These are phyloP conservation scores for Myopa tessellatipennis DNA, from an alignment of 2,888 invertebrate species.

Conservation along the genomic window DNA sequence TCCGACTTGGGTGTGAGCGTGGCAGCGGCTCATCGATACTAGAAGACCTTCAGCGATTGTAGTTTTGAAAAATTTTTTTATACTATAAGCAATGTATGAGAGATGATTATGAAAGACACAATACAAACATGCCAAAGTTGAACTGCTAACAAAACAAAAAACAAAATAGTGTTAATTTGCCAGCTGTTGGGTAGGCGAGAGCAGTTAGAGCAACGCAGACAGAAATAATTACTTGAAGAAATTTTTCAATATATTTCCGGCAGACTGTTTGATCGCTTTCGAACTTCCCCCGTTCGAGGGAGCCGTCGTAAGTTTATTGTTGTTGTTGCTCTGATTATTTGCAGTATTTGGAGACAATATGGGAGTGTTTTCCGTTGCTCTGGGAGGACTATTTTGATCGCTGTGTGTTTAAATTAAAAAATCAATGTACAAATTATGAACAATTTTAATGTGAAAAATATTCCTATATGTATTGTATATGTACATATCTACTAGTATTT, in stretches of 20 bases:
- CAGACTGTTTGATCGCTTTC: constrained; percentile 75
- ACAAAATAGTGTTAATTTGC: neutral
- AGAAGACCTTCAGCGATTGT: too few species aligned
- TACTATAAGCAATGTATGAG: too few species aligned
- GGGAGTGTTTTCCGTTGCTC: constrained; percentile 39
- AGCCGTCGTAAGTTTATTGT: constrained; percentile 45
- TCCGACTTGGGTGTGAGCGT: too few species aligned
- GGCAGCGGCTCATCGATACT: too few species aligned
- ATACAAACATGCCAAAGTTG: constrained; percentile 14
- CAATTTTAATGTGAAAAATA: too few species aligned
- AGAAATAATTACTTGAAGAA: constrained; percentile 89
- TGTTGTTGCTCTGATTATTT: constrained; percentile 50
- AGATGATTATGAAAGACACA: constrained; percentile 19
- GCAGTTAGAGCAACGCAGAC: neutral
- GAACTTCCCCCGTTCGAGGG: constrained; percentile 61
- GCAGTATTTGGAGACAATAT: constrained; percentile 45
- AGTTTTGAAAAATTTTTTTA: too few species aligned
- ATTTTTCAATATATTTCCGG: constrained; percentile 93
- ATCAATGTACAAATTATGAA: too few species aligned
- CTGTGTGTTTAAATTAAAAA: too few species aligned
- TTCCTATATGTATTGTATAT: too few species aligned
- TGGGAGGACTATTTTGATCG: neutral
- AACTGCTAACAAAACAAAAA: neutral
- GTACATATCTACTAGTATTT: too few species aligned
- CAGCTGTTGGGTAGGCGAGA: neutral